phyloP scores from a whole-genome alignment of 2,888 invertebrate genomes.

The Drosophila kuntzei region DNA sequence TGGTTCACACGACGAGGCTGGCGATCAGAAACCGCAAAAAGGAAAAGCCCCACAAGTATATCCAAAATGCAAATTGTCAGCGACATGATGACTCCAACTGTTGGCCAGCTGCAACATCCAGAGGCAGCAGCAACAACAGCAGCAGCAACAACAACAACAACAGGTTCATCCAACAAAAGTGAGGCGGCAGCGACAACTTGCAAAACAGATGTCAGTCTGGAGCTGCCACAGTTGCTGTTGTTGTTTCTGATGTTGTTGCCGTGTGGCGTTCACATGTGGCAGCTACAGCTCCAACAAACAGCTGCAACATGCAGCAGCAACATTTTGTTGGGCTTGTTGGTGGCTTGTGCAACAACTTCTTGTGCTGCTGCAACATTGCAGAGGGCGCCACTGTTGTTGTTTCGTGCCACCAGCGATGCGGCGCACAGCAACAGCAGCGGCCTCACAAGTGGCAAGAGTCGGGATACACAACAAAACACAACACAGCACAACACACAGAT shows the following conservation, averaged over 20 bases:
- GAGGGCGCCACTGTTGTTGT: constrained; percentile 84
- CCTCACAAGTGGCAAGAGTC: constrained; percentile 44
- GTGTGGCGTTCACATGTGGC: constrained; percentile 63
- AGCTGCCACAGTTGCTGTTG: constrained; percentile 8
- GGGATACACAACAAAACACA: constrained; percentile 46
- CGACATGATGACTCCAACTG: constrained; percentile 62
- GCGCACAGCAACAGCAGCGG: constrained; percentile 71
- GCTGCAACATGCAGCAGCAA: constrained; percentile 74
- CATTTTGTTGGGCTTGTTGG: constrained; percentile 44
- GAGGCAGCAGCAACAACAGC: constrained; percentile 35
- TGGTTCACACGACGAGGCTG: constrained; percentile 61
- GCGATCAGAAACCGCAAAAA: constrained; percentile 43
- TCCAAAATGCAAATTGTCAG: constrained; percentile 59
- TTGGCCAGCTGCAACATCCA: constrained; percentile 46
- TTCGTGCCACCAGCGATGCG: constrained; percentile 83
- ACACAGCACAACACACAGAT: constrained; percentile 11
- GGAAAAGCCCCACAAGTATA: constrained; percentile 72
- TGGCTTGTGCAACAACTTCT: constrained; percentile 58
- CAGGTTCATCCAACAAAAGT: constrained; percentile 58
- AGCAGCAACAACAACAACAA: constrained; percentile 54
- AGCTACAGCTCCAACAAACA: constrained; percentile 50
- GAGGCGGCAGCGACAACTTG: constrained; percentile 42
- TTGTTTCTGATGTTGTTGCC: constrained; percentile 22
- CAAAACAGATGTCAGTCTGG: constrained; percentile 77
- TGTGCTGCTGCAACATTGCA: constrained; percentile 82